Conservation (phyloP, 2,888 invertebrate genomes). For the Drepana falcataria region DNA sequence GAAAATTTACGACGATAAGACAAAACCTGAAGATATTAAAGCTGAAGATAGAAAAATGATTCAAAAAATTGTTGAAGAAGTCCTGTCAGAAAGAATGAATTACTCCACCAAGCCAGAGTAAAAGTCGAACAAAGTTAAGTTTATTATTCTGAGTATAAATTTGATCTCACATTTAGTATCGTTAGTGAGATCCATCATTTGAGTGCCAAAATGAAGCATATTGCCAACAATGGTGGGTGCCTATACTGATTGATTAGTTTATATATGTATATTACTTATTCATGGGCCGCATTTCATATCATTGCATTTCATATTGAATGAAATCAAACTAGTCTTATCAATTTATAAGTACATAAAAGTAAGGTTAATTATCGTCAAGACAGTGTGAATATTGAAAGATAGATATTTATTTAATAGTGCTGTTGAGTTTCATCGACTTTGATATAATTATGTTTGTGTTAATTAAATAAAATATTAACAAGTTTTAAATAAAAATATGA, state of each 20-base stretch:
- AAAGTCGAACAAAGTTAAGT: slow-evolving; percentile 2
- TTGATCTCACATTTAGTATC: slow-evolving; percentile 1
- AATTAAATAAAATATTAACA: neutral
- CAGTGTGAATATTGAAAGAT: neutral
- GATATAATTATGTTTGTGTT: neutral
- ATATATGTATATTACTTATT: neutral
- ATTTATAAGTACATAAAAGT: neutral
- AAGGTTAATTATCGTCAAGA: neutral
- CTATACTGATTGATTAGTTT: neutral
- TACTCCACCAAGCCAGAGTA: slow-evolving; percentile 45
- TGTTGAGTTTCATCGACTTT: neutral
- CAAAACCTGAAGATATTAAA: slow-evolving; percentile 69
- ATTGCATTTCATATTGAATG: neutral
- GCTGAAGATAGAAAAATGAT: slow-evolving; percentile 63
- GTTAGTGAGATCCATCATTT: neutral
- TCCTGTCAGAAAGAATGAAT: slow-evolving; percentile 63
- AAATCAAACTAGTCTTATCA: neutral
- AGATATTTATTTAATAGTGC: neutral
- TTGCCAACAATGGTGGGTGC: neutral
- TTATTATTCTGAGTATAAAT: neutral
- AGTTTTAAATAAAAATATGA: neutral
- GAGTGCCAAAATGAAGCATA: neutral
- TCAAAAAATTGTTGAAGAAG: slow-evolving; percentile 71
- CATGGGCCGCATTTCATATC: neutral
- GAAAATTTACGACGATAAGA: slow-evolving; percentile 74